Evolutionary conservation across 2,113 vertebrate genomes (phyloP).

Genomic region (Corynorhinus townsendii): DNA sequence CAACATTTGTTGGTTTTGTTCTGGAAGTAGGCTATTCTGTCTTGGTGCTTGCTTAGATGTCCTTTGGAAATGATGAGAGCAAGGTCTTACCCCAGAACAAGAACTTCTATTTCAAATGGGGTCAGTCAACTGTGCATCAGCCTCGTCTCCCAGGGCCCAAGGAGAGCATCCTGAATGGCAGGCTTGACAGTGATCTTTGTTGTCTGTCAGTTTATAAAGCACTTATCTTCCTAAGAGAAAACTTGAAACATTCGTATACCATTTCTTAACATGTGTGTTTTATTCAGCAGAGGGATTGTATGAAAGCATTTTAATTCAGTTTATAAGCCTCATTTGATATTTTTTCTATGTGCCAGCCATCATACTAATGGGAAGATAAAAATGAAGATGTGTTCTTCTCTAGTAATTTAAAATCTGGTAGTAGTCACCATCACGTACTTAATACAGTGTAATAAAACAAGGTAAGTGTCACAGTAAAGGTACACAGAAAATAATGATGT

Average conservation of each 20-base stretch:
- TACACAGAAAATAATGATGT: neutral
- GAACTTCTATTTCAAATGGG: neutral
- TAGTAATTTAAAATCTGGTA: neutral
- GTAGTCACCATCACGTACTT: neutral
- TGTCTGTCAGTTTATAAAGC: neutral
- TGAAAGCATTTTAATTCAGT: neutral
- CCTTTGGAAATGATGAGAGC: neutral
- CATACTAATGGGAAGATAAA: neutral
- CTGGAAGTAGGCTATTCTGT: neutral
- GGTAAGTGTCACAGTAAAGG: neutral
- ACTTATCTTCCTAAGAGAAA: neutral
- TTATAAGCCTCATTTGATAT: neutral
- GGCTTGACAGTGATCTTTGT: neutral
- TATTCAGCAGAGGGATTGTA: neutral
- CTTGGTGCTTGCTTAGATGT: neutral
- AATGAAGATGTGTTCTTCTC: too few relatives aligned
- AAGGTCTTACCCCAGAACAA: slow-evolving; percentile 5
- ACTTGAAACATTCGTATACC: neutral
- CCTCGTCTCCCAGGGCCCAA: neutral
- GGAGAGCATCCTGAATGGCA: neutral
- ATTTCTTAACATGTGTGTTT: neutral
- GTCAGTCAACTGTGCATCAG: neutral
- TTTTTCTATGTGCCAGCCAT: neutral
- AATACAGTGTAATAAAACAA: neutral
- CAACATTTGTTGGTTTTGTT: neutral